Evolutionary conservation across 2,888 invertebrate genomes (phyloP).

Genomic region (Rhopalosiphum nymphaeae): DNA sequence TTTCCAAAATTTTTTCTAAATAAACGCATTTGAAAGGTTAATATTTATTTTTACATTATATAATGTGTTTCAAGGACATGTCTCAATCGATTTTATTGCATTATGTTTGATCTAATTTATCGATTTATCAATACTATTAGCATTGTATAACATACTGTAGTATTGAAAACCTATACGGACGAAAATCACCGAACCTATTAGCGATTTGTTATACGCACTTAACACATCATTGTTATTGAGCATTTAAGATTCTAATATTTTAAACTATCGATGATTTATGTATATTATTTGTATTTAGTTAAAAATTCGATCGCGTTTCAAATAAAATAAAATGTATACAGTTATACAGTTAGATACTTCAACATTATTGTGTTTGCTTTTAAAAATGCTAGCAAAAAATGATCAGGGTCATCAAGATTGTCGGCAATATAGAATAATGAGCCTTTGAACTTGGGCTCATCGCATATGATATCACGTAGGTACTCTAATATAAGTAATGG

Average conservation of each 20-base stretch:
- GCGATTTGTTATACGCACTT: background rate
- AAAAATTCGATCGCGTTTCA: background rate
- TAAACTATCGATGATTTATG: background rate
- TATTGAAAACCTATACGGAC: background rate
- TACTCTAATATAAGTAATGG: constrained; percentile 1
- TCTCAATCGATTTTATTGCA: no score
- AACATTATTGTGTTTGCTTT: background rate
- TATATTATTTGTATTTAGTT: background rate
- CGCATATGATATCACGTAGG: background rate
- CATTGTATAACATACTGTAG: no score
- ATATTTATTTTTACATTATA: no score
- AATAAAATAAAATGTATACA: background rate
- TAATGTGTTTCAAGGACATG: no score
- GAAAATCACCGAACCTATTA: background rate
- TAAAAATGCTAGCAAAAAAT: background rate
- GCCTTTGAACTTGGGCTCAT: background rate
- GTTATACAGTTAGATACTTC: background rate
- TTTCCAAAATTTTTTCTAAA: no score
- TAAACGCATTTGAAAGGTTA: no score
- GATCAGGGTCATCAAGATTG: background rate
- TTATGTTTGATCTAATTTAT: no score
- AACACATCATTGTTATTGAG: background rate
- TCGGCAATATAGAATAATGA: background rate
- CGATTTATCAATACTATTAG: no score
- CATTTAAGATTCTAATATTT: background rate